Base-by-base conservation (phyloP, 2,888 invertebrate species). In the Coelinius sp. region DNA sequence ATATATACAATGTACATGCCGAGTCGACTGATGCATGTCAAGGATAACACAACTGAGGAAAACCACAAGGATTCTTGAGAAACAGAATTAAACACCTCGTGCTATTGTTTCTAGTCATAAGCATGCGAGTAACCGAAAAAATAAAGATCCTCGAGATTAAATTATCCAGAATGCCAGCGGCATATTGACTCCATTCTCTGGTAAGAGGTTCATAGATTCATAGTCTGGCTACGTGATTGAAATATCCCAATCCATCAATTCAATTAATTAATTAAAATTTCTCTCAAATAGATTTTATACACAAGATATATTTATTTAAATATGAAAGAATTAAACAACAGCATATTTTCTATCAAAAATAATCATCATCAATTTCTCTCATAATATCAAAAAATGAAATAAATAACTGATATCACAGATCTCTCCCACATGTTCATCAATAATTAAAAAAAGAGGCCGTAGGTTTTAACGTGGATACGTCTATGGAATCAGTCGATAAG, bases 141-240 rank as follows among this genome's bases (percentile, higher is more conserved):
- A 62, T 59, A 59, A 73, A 64, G 64, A 41, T 24, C 69, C 20
- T 72, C 68, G 73, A 59, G 73, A 77, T 77, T 68, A 77, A 76
- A 76, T 78, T 78, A 77, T 78, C 74, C 70, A 68, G 64, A 67
- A 77, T 76, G 76, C 77, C 72, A 71, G 70, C 67, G 73, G 78
- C 77, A 75, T 75, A 63, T 70, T 77, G 74, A 78, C 77, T 78
- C 68, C 71, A 76, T 77, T 75, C 76, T 77, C 75, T 74, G 46
- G 68, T 63, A 25, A 31, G 73, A 41, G 64, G 73, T 41, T 68
- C 35, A 35, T 64, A 64, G 52, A 64, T 63, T 24, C 20, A n/a
- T n/a, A n/a, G 17, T 35, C 66, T 52, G 2, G 17, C 75, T 79
- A 79, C 79, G 79, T 79, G 78, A 75, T 75, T 46, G 68, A 78